Percentiles rank a stretch among this genome's conserved stretches.
These are phyloP conservation scores for Alviniconcha strummeri DNA, from an alignment of 2,888 invertebrate species.

Conservation along the genomic window DNA sequence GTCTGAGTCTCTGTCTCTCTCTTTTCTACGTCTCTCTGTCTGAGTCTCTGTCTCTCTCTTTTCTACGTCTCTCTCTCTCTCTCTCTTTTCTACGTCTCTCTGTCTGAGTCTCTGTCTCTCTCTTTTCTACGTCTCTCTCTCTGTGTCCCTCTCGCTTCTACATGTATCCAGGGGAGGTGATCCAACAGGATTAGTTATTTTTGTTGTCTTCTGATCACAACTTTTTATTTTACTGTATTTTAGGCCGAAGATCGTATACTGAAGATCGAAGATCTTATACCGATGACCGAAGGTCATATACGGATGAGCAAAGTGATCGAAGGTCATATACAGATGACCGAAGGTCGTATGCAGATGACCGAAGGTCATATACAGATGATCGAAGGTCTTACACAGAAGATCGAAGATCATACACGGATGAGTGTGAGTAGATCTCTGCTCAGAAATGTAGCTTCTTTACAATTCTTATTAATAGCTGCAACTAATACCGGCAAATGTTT, in stretches of 20 bases:
- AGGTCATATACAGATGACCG: not conserved
- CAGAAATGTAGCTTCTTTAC: too few species aligned
- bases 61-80: not conserved
- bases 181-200: too few species aligned
- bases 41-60: not conserved
- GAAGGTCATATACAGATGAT: too few species aligned
- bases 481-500: too few species aligned
- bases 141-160: not conserved
- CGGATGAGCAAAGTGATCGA: constrained; percentile 7
- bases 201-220: too few species aligned
- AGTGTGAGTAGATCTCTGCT: too few species aligned
- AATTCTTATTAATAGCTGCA: too few species aligned
- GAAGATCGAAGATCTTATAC: constrained; percentile 18
- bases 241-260: not conserved
- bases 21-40: not conserved
- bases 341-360: too few species aligned
- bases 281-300: constrained; percentile 12
- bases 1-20: not conserved
- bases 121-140: not conserved
- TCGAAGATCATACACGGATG: too few species aligned
- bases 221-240: too few species aligned
- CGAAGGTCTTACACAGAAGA: too few species aligned
- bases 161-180: too few species aligned
- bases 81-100: not conserved
- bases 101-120: not conserved